Evolutionary conservation across 92 coral and sea anemone genomes (phyloP), one percentile per base, ranked within the genome.

Genomic region (Palythoa grandis): DNA sequence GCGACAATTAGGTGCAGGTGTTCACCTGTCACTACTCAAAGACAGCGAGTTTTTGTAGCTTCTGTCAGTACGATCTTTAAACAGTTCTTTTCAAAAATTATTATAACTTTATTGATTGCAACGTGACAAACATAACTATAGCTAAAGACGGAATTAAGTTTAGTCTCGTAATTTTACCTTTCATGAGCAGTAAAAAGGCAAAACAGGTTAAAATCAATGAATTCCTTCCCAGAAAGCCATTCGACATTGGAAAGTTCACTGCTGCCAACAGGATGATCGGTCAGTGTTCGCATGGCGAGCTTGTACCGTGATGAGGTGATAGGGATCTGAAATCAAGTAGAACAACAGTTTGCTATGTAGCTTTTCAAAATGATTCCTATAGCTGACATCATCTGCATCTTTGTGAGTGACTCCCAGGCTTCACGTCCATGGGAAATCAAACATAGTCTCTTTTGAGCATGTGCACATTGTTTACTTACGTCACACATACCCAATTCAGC

Each of bases 251-350:
- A 94, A 67, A 90, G 93, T 61, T 43, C 75, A 83, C 98, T 95
- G 90, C 85, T 93, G 58, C 98, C 98, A 58, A 96, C 92, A 74
- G 96, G 95, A 88, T 96, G 98, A 67, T 84, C 80, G 20, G 98
- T 91, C 78, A 94, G 91, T n/a, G 95, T 91, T 69, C 77, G 88
- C 57, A 94, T 90, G 20, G 95, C 50, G 12, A 96, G 83, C 89
- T 89, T 87, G 91, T 88, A 95, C 70, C 79, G 60, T 13, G 61
- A 5, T 50, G 86, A 43, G 5, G 87, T 56, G 43, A 91, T 83
- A 8, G 95, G 88, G 47, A 95, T 68, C 98, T 96, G 84, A 22
- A 52, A 67, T 15, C 17, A 15, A 58, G 69, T 24, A 19, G 5
- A 56, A 10, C 19, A 63, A 43, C 50, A 43, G 9, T 43, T 43